Conservation (phyloP, 1,140 invertebrate genomes). For the Scaptomyza hsui region DNA sequence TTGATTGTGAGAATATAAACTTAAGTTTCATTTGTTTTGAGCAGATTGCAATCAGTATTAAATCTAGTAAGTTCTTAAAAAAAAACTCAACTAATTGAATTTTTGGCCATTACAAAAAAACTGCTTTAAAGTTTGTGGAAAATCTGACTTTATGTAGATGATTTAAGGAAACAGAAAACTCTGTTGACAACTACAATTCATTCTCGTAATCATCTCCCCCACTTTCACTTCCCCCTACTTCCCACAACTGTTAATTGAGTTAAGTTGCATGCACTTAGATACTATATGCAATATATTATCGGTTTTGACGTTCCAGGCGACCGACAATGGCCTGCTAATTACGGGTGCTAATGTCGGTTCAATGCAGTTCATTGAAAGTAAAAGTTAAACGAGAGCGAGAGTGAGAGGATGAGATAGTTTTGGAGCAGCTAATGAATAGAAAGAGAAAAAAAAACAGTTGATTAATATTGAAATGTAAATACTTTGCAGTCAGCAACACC, state of each 20-base stretch:
- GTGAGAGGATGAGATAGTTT: slow-evolving; percentile 8
- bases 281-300: slow-evolving; percentile 34
- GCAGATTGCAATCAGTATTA: background rate
- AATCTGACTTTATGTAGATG: slow-evolving; percentile 8
- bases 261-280: slow-evolving; percentile 49
- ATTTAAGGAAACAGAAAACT: background rate
- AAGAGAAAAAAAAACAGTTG: slow-evolving; percentile 2
- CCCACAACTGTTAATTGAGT: slow-evolving; percentile 50
- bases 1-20: too few relatives aligned
- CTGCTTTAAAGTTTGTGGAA: too few relatives aligned
- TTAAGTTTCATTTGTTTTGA: background rate
- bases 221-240: background rate
- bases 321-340: slow-evolving; percentile 78
- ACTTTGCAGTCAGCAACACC: slow-evolving; percentile 49
- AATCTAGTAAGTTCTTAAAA: too few relatives aligned
- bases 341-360: slow-evolving; percentile 74
- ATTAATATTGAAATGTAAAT: slow-evolving; percentile 39
- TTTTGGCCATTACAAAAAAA: too few relatives aligned
- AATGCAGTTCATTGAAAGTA: slow-evolving; percentile 82
- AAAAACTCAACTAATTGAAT: too few relatives aligned
- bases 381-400: slow-evolving; percentile 58
- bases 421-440: slow-evolving; percentile 14
- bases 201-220: slow-evolving; percentile 32
- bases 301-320: slow-evolving; percentile 52
- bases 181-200: slow-evolving; percentile 38